phyloP scores from a whole-genome alignment of 1,140 invertebrate species.

The Zaprionus africanus region DNA sequence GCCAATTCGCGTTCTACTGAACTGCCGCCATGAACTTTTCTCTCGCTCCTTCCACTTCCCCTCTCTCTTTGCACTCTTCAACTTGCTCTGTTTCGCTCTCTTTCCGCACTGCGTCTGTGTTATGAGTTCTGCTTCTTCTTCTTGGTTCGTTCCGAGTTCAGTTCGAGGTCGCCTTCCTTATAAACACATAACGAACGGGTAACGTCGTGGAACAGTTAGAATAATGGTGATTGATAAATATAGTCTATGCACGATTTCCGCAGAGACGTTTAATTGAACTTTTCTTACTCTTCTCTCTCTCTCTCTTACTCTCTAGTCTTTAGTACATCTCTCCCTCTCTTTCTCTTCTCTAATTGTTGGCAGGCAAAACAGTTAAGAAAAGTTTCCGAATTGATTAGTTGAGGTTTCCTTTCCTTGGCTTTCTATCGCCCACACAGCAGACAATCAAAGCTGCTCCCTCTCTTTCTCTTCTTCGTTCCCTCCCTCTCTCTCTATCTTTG shows the following conservation, averaged over 20 bases:
- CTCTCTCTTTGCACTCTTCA: neutral
- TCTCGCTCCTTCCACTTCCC: neutral
- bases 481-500: neutral
- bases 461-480: neutral
- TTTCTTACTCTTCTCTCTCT: conserved; percentile 24
- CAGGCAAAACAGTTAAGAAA: neutral
- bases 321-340: neutral
- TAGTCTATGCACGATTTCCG: conserved; percentile 73
- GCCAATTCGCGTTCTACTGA: conserved; percentile 67
- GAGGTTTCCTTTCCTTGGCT: neutral
- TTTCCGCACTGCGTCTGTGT: conserved; percentile 57
- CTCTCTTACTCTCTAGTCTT: neutral
- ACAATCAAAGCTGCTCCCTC: neutral
- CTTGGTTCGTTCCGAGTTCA: conserved; percentile 10
- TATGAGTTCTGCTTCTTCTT: conserved; percentile 46
- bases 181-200: conserved; percentile 42
- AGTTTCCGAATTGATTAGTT: neutral
- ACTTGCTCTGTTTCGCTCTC: neutral
- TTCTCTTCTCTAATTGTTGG: neutral
- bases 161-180: conserved; percentile 25
- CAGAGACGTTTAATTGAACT: conserved; percentile 65
- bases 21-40: conserved; percentile 66
- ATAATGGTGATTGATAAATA: conserved; percentile 83
- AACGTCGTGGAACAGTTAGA: conserved; percentile 66
- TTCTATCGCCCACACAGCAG: neutral